A percentile compares a stretch with the other conserved stretches of the same genome.
Conservation (phyloP, 2,888 invertebrate species). For the Tuberolachnus salignus region DNA sequence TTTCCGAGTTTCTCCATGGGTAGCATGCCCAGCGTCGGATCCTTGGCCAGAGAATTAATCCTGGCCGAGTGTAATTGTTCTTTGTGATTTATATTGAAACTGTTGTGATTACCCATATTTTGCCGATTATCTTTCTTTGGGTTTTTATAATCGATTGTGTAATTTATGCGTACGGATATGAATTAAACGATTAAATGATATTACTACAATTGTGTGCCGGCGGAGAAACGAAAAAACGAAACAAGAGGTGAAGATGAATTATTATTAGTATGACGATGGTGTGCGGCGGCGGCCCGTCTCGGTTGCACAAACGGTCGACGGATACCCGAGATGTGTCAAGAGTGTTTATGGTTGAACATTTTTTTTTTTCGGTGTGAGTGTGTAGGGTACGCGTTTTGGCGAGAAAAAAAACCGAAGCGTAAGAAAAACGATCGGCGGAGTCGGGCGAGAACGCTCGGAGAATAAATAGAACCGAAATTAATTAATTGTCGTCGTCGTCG, state of each 20-base stretch:
- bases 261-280: too few relatives aligned
- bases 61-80: constrained; percentile 53
- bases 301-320: constrained; percentile 25
- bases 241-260: not conserved
- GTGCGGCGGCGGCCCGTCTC: constrained; percentile 31
- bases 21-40: constrained; percentile 72
- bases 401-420: not conserved
- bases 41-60: constrained; percentile 60
- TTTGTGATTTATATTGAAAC: constrained; percentile 55
- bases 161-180: not conserved
- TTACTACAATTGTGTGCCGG: too few relatives aligned
- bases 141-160: too few relatives aligned
- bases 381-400: not conserved
- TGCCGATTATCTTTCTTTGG: not conserved
- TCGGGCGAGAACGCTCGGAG: not conserved
- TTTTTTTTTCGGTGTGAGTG: not conserved
- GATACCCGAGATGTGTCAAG: constrained; percentile 29
- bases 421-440: not conserved
- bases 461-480: not conserved
- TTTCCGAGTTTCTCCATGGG: constrained; percentile 79
- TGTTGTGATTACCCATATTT: constrained; percentile 53
- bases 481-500: constrained; percentile 52
- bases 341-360: constrained; percentile 36
- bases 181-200: not conserved
- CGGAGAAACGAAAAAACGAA: not conserved